These are phyloP conservation scores for Folsomia candida DNA, from an alignment of 2,888 invertebrate species.

Conservation along the genomic window DNA sequence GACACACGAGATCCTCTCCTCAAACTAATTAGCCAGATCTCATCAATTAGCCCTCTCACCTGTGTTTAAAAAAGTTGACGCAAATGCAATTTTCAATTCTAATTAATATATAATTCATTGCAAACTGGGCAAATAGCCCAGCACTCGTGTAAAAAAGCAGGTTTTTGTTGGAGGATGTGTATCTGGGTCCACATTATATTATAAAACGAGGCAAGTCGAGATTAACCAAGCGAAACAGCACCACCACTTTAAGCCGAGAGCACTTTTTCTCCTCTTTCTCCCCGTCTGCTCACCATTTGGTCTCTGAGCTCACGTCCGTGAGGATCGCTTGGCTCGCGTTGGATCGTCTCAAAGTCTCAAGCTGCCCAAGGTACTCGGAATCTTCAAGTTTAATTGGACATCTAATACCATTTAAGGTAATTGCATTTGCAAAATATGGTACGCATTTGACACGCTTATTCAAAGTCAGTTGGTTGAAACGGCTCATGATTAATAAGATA, in stretches of 20 bases:
- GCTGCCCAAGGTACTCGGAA: no score
- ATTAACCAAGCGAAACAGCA: conserved; percentile 39
- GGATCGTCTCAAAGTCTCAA: neutral
- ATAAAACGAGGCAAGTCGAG: neutral
- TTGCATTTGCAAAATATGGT: no score
- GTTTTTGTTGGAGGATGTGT: neutral
- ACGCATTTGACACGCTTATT: no score
- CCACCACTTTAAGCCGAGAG: conserved; percentile 38
- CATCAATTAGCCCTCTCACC: neutral
- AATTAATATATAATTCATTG: neutral
- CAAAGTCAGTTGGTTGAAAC: no score
- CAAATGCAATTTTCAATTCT: neutral
- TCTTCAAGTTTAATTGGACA: no score
- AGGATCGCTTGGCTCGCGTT: neutral
- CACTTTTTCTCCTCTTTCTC: conserved; percentile 39
- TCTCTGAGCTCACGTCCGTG: conserved; percentile 36
- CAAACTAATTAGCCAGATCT: neutral
- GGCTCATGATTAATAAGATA: no score
- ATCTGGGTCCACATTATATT: neutral
- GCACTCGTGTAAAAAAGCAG: neutral
- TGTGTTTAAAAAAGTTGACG: neutral
- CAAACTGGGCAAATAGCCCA: neutral
- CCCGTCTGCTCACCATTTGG: conserved; percentile 33
- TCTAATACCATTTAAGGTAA: no score
- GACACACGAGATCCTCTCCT: no score